These are phyloP conservation scores for Siphlonurus alternatus DNA, from an alignment of 2,888 invertebrate species.

Conservation along the genomic window DNA sequence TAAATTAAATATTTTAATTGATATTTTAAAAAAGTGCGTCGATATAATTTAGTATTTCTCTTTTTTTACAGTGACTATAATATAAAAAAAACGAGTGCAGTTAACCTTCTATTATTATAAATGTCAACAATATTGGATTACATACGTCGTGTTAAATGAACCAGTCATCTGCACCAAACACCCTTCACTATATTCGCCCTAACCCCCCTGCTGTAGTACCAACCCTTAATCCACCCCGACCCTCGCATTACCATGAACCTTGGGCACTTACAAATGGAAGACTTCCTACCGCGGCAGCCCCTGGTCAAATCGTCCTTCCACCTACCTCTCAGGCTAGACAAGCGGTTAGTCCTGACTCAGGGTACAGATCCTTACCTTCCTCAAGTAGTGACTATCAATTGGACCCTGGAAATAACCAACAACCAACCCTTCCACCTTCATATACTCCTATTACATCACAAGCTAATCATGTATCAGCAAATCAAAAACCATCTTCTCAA, in stretches of 20 bases:
- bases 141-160: no score
- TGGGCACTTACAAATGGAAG: background rate
- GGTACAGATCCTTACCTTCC: constrained; percentile 37
- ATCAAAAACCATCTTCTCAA: background rate
- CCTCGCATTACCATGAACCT: constrained; percentile 1
- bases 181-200: constrained; percentile 1
- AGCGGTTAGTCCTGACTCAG: constrained; percentile 30
- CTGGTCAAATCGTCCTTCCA: constrained; percentile 1
- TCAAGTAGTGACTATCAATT: constrained; percentile 45
- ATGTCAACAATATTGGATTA: no score
- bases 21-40: no score
- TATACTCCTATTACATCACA: background rate
- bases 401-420: constrained; percentile 32
- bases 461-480: background rate
- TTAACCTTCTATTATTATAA: no score
- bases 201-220: background rate
- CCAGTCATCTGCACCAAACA: background rate
- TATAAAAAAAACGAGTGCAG: no score
- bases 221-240: background rate
- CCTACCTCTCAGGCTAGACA: background rate
- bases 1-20: no score
- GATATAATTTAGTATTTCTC: no score
- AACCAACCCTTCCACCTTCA: constrained; percentile 20
- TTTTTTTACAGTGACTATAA: no score
- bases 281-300: constrained; percentile 11